Percentiles rank a stretch among this genome's conserved stretches.
Conservation (phyloP, 2,797 vertebrate genomes). For the Oophaga sylvatica region DNA sequence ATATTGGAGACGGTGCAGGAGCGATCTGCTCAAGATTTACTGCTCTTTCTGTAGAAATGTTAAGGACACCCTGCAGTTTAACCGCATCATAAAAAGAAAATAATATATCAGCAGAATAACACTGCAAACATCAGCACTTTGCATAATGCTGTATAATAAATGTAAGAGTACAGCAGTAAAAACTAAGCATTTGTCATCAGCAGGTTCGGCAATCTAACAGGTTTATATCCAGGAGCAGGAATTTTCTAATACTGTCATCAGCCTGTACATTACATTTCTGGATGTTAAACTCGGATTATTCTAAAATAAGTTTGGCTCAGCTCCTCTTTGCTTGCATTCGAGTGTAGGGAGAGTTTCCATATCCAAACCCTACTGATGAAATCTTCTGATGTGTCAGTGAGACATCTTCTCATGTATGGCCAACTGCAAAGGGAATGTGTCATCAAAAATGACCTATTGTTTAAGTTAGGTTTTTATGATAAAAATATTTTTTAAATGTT, state of each 20-base stretch:
- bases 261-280: background rate
- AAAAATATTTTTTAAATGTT: too few relatives aligned
- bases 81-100: background rate
- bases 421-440: too few relatives aligned
- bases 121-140: constrained; percentile 1
- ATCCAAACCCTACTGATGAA: too few relatives aligned
- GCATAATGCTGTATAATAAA: constrained; percentile 20
- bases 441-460: too few relatives aligned
- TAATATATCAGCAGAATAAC: constrained; percentile 2
- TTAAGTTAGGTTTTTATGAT: too few relatives aligned
- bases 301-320: background rate
- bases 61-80: background rate
- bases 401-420: too few relatives aligned
- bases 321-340: too few relatives aligned
- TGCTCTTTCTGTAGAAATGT: background rate
- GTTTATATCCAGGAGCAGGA: background rate
- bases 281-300: background rate
- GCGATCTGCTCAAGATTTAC: background rate
- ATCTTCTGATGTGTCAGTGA: too few relatives aligned
- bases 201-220: background rate
- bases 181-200: background rate
- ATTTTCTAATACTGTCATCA: background rate
- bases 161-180: background rate
- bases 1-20: background rate
- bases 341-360: too few relatives aligned